Percentiles rank a stretch among this genome's conserved stretches.
phyloP scores from a whole-genome alignment of 2,797 vertebrate genomes.

The Cossypha polioptera region DNA sequence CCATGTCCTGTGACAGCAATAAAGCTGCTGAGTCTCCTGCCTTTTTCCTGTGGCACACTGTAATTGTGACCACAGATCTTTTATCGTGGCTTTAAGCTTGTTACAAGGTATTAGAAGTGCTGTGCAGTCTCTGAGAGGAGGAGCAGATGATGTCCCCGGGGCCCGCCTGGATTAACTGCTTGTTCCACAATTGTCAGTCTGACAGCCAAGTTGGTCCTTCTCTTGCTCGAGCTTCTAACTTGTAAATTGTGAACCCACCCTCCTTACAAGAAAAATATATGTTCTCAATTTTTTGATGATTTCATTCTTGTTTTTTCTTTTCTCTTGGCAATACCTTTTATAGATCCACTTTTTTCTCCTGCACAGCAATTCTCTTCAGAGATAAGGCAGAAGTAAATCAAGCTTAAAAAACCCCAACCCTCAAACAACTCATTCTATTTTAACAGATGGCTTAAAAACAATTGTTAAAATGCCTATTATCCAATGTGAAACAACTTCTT shows the following conservation, averaged over 20 bases:
- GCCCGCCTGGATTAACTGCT: background rate
- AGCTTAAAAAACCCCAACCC: background rate
- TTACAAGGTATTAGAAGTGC: background rate
- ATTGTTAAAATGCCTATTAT: background rate
- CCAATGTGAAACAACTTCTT: background rate
- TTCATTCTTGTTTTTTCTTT: background rate
- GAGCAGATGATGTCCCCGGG: background rate
- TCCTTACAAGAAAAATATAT: background rate
- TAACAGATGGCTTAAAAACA: background rate
- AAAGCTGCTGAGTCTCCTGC: background rate
- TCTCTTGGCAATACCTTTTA: background rate
- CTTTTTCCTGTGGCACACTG: background rate
- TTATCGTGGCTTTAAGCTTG: slow-evolving; percentile 6
- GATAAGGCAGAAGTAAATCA: background rate
- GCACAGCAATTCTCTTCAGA: background rate
- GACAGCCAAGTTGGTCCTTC: background rate
- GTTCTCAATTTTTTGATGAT: background rate
- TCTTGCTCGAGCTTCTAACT: background rate
- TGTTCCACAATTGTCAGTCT: background rate
- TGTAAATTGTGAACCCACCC: background rate
- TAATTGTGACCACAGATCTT: background rate
- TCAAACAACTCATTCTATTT: background rate
- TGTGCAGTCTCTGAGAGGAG: background rate
- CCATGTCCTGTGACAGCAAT: background rate
- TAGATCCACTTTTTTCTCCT: background rate